Percentiles rank a stretch among this genome's conserved stretches.
phyloP scores from a whole-genome alignment of 2,888 invertebrate species.

The Trichopria drosophilae region DNA sequence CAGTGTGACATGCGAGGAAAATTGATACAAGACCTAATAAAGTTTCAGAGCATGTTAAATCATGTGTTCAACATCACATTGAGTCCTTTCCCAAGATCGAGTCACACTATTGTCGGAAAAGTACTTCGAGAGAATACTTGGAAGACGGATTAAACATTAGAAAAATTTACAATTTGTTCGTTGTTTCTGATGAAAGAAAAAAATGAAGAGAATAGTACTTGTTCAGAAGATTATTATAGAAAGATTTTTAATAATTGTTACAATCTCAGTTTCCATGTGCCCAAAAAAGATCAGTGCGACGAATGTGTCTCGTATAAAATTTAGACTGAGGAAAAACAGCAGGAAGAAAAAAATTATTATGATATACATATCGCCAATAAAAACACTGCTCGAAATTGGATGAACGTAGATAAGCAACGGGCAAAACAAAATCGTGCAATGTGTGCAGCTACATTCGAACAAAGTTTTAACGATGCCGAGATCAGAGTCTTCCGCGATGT shows the following conservation, averaged over 20 bases:
- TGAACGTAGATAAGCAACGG: slow-evolving; percentile 7
- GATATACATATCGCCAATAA: neutral
- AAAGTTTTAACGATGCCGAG: no score
- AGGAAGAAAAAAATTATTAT: neutral
- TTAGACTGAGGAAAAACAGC: neutral
- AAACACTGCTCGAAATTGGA: no score
- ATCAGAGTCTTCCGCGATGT: no score
- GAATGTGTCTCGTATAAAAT: slow-evolving; percentile 3
- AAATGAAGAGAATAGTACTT: neutral
- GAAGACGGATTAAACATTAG: slow-evolving; percentile 9
- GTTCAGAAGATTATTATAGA: neutral
- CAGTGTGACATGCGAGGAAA: slow-evolving; percentile 7
- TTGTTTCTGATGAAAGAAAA: neutral
- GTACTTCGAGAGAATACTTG: slow-evolving; percentile 18
- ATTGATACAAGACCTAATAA: slow-evolving; percentile 10
- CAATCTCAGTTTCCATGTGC: slow-evolving; percentile 20
- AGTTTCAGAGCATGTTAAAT: slow-evolving; percentile 19
- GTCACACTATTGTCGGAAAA: slow-evolving; percentile 22
- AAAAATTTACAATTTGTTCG: slow-evolving; percentile 23
- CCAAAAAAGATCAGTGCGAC: slow-evolving; percentile 26
- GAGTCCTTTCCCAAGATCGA: slow-evolving; percentile 25
- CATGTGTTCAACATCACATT: slow-evolving; percentile 27
- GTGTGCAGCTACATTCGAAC: slow-evolving; percentile 9
- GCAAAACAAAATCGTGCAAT: slow-evolving; percentile 6
- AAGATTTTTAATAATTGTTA: slow-evolving; percentile 10